These are phyloP conservation scores for Lordiphosa fenestrarum DNA, from an alignment of 2,888 invertebrate genomes.

Conservation along the genomic window DNA sequence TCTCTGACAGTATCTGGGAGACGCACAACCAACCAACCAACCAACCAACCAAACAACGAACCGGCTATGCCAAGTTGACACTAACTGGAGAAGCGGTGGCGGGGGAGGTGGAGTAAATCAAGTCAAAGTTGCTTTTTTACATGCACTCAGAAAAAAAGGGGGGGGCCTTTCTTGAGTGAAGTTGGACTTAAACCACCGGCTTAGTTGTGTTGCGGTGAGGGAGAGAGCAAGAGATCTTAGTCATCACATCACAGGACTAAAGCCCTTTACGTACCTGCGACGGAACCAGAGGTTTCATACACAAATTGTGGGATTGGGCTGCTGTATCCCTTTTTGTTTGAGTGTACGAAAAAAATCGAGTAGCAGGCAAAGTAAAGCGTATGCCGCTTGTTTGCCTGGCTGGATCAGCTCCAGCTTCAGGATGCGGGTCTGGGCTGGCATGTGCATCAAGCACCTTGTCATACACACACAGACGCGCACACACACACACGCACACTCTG, in stretches of 20 bases:
- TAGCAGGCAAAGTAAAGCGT: constrained; percentile 26
- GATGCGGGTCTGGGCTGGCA: constrained; percentile 11
- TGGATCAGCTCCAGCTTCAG: constrained; percentile 28
- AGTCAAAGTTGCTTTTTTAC: constrained; percentile 28
- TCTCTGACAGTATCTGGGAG: constrained; percentile 66
- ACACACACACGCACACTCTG: constrained; percentile 13
- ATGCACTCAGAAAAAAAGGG: neutral
- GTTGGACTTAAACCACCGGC: too few species aligned
- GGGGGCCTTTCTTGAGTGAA: too few species aligned
- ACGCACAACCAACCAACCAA: constrained; percentile 49
- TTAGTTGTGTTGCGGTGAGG: too few species aligned
- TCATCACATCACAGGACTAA: too few species aligned
- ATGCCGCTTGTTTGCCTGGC: constrained; percentile 45
- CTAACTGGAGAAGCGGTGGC: constrained; percentile 30
- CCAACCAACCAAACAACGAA: too few species aligned
- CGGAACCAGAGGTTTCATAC: too few species aligned
- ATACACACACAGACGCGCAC: constrained; percentile 41
- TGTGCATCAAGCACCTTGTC: constrained; percentile 57
- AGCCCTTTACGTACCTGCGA: too few species aligned
- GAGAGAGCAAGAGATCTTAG: too few species aligned
- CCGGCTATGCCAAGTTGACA: constrained; percentile 60
- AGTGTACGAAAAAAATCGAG: constrained; percentile 19
- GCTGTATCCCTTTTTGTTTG: neutral
- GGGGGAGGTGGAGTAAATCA: constrained; percentile 27
- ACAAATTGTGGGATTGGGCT: too few species aligned